Percentiles rank a stretch among this genome's conserved stretches.
These are phyloP conservation scores for Thecocarcelia acutangulata DNA, from an alignment of 2,888 invertebrate genomes.

Conservation along the genomic window DNA sequence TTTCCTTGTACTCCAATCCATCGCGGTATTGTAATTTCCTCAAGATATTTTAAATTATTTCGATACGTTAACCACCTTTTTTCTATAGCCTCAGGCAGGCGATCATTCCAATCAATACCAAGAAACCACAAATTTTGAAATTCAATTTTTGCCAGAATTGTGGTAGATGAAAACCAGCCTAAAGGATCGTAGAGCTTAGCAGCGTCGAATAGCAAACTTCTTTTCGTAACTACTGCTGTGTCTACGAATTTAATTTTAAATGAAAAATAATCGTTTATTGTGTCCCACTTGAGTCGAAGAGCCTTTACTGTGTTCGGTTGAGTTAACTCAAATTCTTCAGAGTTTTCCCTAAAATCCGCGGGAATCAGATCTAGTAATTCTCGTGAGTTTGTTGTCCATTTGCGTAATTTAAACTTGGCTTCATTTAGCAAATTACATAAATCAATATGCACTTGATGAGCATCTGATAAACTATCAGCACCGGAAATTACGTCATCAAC, in stretches of 20 bases:
- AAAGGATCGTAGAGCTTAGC: no score
- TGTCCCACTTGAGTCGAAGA: constrained; percentile 31
- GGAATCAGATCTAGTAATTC: no score
- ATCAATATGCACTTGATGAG: constrained; percentile 3
- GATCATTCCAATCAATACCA: no score
- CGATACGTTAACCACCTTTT: constrained; percentile 47
- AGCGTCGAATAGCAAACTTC: constrained; percentile 47
- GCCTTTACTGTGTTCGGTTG: constrained; percentile 40
- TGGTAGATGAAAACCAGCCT: no score
- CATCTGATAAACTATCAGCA: constrained; percentile 4
- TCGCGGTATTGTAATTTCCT: constrained; percentile 37
- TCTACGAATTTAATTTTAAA: not conserved
- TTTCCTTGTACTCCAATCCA: constrained; percentile 38
- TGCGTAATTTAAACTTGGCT: constrained; percentile 4
- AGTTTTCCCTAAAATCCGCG: no score
- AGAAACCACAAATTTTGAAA: no score
- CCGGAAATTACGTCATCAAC: constrained; percentile 22
- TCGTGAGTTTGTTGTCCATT: no score
- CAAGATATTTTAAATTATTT: constrained; percentile 34
- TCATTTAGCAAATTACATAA: no score
- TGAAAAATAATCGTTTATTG: no score
- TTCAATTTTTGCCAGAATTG: no score
- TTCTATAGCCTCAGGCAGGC: no score
- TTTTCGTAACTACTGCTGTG: constrained; percentile 25
- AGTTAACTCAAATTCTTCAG: no score